Percentiles rank a stretch among this genome's conserved stretches.
phyloP scores from a whole-genome alignment of 2,113 vertebrate genomes.

The Synodontis membranacea region DNA sequence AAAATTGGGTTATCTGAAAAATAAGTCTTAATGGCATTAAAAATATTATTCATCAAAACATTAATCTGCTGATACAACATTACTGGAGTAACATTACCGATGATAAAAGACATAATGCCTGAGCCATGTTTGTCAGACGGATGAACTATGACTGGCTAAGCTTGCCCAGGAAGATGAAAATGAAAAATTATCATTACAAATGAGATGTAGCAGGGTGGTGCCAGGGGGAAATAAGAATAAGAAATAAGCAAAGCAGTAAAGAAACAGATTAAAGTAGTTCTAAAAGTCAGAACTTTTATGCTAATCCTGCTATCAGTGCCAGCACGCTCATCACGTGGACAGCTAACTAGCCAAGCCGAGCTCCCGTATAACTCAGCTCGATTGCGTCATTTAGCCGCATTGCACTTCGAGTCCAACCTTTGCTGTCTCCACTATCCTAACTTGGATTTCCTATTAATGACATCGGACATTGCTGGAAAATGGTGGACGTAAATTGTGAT shows the following conservation, averaged over 20 bases:
- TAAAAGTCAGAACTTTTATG: background rate
- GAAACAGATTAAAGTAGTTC: background rate
- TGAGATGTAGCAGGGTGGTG: background rate
- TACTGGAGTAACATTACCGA: background rate
- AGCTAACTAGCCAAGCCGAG: background rate
- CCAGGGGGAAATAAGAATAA: background rate
- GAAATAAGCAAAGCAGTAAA: background rate
- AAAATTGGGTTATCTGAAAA: background rate
- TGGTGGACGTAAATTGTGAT: background rate
- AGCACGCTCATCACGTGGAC: background rate
- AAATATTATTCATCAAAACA: background rate
- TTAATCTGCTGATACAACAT: background rate
- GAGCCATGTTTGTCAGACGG: background rate
- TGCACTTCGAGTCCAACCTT: background rate
- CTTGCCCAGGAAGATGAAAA: background rate
- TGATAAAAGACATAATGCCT: background rate
- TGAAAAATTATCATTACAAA: background rate
- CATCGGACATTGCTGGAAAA: background rate
- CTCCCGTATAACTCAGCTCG: background rate
- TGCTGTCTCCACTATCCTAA: background rate
- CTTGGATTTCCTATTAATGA: background rate
- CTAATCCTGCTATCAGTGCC: background rate
- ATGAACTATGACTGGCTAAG: background rate
- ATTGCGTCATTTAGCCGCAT: background rate
- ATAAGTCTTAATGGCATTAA: background rate